Evolutionary conservation across 2,888 invertebrate species (phyloP), one percentile per base, ranked within the genome.

Genomic region (Drosophila mercatorum): DNA sequence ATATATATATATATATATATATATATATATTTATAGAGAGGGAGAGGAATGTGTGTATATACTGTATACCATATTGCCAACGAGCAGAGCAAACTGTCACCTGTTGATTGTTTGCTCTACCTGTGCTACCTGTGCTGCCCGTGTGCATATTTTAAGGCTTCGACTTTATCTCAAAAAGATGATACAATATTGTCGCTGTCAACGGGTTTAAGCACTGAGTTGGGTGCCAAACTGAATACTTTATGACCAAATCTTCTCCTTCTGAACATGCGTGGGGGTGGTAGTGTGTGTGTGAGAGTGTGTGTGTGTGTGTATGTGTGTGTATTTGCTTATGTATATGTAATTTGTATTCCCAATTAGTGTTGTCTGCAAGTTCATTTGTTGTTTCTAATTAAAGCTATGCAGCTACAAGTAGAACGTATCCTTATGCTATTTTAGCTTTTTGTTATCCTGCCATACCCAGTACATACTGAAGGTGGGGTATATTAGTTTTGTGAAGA

Each of bases 51-150:
- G 26, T 28, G 10, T 28, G 12, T 14, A 14, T 59, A 14, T 22
- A 36, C 38, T 34, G 31, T 43, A 12, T 22, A 56, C 52, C 61
- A 55, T 75, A 78, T 53, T 67, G 67, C 78, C 63, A 61, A 43
- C 41, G 59, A 38, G 46, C 59, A 60, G 64, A 68, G 65, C 53
- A 75, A 68, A 61, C 68, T 75, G 85, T 68, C 75, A 83, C 83
- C 86, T 83, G 83, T 83, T 83, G 88, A 88, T 85, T 82, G 83
- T 73, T 66, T 55, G 68, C 43, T 22, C 17, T 53, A 57, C 51
- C 75, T 88, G 82, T 22, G 22, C 22, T 22, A 22, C 22, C 22
- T 22, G 22, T 22, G 68, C 64, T 36, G 68, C 57, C 72, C 22
- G 22, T 64, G 31, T 73, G 75, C 79, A 85, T 83, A 83, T 78